Conservation (phyloP, 2,113 vertebrate genomes). For the Salvelinus alpinus region DNA sequence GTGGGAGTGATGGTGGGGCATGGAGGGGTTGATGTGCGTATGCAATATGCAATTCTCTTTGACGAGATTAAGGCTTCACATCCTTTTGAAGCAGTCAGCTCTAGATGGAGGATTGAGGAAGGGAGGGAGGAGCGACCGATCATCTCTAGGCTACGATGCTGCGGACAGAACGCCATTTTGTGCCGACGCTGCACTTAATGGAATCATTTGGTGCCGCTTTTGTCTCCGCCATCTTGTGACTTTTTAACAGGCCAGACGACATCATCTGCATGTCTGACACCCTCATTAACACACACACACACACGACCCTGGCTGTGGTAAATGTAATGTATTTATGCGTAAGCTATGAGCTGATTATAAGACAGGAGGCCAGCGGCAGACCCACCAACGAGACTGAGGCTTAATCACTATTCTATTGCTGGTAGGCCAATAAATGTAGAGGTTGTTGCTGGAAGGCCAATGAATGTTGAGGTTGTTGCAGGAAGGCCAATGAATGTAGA, state of each 20-base stretch:
- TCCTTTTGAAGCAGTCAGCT: constrained; percentile 42
- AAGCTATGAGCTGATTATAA: constrained; percentile 13
- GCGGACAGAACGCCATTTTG: constrained; percentile 5
- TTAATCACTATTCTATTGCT: constrained; percentile 32
- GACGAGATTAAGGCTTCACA: constrained; percentile 57
- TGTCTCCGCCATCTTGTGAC: constrained; percentile 30
- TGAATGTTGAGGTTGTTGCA: no score
- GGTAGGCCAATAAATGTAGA: no score
- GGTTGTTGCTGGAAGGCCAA: no score
- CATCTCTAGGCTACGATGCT: not conserved
- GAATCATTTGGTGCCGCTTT: constrained; percentile 38
- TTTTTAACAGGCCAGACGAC: constrained; percentile 37
- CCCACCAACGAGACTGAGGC: constrained; percentile 6
- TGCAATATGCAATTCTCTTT: constrained; percentile 51
- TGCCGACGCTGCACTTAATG: constrained; percentile 48
- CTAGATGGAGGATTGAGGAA: not conserved
- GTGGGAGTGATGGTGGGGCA: not conserved
- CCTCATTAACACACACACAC: no score
- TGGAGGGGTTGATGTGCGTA: constrained; percentile 1
- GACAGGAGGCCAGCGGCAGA: no score
- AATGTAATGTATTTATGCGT: constrained; percentile 41
- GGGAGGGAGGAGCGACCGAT: constrained; percentile 8
- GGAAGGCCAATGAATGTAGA: no score
- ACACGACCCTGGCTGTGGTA: constrained; percentile 1
- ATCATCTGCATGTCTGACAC: constrained; percentile 37